Evolutionary conservation across 2,113 vertebrate genomes (phyloP), one percentile per base, ranked within the genome.

Genomic region (Phyllostomus hastatus): DNA sequence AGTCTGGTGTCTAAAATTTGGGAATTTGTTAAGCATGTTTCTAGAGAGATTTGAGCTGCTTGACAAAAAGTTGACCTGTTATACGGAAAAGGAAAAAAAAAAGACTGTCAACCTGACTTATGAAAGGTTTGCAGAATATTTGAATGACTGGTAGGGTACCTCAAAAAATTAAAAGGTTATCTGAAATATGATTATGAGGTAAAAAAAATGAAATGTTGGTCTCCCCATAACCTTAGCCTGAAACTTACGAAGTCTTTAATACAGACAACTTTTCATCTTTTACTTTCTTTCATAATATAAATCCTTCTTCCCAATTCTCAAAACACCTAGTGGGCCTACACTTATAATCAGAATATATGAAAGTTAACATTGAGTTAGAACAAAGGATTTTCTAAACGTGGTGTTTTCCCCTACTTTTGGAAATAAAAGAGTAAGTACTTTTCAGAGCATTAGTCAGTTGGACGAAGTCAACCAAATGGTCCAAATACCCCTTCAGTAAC

Each of bases 1-100:
- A 84, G 43, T 43, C 43, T 88, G n/a, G 90, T 97, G 57, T 91
- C 83, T 90, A 52, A 92, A 95, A 92, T 94, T 80, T 90, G 57
- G 59, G 41, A 76, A 81, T 93, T 80, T 87, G 17, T 59, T 76
- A 72, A 93, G 43, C n/a, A 67, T 48, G 31, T 72, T 81, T 79
- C 54, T 46, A 54, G 80, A 76, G 31, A 89, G 28, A 10, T 85
- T 88, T 94, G 81, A 94, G 31, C 5, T 64, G 15, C 73, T 73
- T 76, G 33, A 31, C 33, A 67, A 46, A 83, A 87, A 78, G 31
- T 26, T 88, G 54, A 31, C n/a, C n/a, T 82, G 26, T 73, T 92
- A 67, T 9, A 14, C 28, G 69, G 48, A 10, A 81, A 17, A 66
- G 64, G 38, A 15, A 80, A 54, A 52, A 35, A 24, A 91, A 35